Base-by-base conservation (phyloP, 1,140 invertebrate species). In the Penaeus japonicus region DNA sequence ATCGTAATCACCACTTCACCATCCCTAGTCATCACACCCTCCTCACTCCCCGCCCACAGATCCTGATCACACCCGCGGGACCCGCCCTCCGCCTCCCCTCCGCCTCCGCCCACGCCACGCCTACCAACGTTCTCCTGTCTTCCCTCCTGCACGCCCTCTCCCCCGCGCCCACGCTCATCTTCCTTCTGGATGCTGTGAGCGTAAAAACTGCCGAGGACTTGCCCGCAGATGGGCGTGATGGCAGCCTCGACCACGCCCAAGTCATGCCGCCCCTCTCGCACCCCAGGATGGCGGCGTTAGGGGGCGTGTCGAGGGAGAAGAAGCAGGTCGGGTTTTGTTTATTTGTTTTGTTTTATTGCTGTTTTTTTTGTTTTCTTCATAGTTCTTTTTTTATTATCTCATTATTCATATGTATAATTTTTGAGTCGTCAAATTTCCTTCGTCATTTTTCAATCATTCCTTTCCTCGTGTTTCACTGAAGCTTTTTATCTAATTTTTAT, bases 91-190 rank as follows among this genome's bases (percentile, higher is more conserved):
- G 57, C 59, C 73, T 89, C 0, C 82, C 87, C 18, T 65, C 87
- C 18, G 27, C 87, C 18, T 27, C 84, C 17, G 39, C 65, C 47
- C 79, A 89, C 35, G 47, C 87, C 24, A 82, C 87, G 22, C 87
- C 87, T 39, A 89, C 73, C 82, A 89, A 89, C 73, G 82, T 89
- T 35, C 87, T 89, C 54, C 81, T 89, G 17, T 18, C 70, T 4
- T 84, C 87, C 24, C 22, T 85, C 54, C 32, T 85, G 24, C 22
- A 55, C 15, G 82, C 87, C 55, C 81, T 89, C 24, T 12, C 55
- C 22, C n/a, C 54, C 18, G 57, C 75, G 22, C 87, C 87, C 24
- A 84, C 77, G 15, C 30, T 89, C 53, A 54, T 87, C 17, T 47
- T 89, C 22, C 4, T 85, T 5, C 10, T 89, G 55, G 87, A 89